These are phyloP conservation scores for Drosophila eohydei DNA, from an alignment of 2,888 invertebrate genomes.

Conservation along the genomic window DNA sequence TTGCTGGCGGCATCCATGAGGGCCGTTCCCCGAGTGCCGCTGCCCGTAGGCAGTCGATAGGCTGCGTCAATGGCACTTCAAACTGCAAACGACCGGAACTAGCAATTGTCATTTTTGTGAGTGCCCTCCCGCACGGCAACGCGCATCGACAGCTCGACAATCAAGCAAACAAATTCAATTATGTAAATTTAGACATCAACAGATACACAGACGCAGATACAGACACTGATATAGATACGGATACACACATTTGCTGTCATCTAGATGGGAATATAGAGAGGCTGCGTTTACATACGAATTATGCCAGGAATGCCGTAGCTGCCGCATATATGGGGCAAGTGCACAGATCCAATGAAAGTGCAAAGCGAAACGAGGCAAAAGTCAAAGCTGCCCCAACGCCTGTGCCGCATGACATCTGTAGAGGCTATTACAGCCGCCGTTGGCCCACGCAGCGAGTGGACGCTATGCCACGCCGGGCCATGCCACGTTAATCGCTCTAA, in stretches of 20 bases:
- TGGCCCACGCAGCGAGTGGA: constrained; percentile 65
- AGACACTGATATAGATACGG: constrained; percentile 14
- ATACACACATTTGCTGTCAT: constrained; percentile 13
- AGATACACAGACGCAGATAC: constrained; percentile 41
- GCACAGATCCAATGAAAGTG: constrained; percentile 58
- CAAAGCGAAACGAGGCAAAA: constrained; percentile 67
- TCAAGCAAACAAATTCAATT: constrained; percentile 85
- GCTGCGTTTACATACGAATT: constrained; percentile 55
- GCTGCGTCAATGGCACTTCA: constrained; percentile 79
- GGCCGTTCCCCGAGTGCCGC: constrained; percentile 18
- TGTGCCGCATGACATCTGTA: constrained; percentile 18
- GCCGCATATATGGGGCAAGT: constrained; percentile 42
- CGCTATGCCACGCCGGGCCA: constrained; percentile 7
- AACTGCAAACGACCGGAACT: constrained; percentile 83
- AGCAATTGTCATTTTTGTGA: constrained; percentile 82
- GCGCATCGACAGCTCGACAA: constrained; percentile 82
- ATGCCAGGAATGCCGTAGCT: constrained; percentile 67
- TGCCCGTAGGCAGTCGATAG: constrained; percentile 16
- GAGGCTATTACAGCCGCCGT: constrained; percentile 52
- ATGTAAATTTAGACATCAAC: constrained; percentile 83
- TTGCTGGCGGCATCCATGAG: constrained; percentile 61
- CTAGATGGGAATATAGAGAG: constrained; percentile 24
- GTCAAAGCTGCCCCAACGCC: constrained; percentile 40
- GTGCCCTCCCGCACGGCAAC: constrained; percentile 67
- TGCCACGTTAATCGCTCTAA: constrained; percentile 65